phyloP scores from a whole-genome alignment of 2,797 vertebrate species.

The Oreochromis mossambicus region DNA sequence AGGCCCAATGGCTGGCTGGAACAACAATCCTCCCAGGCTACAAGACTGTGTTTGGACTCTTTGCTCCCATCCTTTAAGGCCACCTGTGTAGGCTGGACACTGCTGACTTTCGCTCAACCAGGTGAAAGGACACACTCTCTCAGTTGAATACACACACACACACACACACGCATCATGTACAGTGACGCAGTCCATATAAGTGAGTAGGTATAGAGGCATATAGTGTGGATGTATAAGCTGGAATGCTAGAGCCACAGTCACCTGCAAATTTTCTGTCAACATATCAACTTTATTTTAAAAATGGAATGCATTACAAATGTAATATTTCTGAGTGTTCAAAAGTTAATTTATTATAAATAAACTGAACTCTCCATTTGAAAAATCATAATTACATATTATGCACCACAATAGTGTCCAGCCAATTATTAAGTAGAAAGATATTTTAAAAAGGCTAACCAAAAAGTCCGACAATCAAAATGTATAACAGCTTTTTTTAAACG shows the following conservation, averaged over 20 bases:
- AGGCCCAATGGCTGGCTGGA: too few species aligned
- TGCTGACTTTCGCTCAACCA: too few species aligned
- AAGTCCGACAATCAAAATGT: background rate
- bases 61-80: too few species aligned
- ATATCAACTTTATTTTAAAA: background rate
- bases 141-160: too few species aligned
- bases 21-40: too few species aligned
- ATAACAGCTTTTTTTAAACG: background rate
- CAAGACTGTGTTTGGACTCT: too few species aligned
- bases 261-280: background rate
- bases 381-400: background rate
- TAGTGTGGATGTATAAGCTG: background rate
- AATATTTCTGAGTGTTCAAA: background rate
- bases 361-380: background rate
- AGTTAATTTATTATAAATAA: slow-evolving; percentile 21
- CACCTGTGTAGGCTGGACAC: too few species aligned
- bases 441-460: background rate
- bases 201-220: background rate
- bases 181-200: background rate
- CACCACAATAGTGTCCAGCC: background rate
- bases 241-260: background rate
- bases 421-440: background rate
- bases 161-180: too few species aligned
- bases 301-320: background rate
- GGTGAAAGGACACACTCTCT: too few species aligned